Conservation (phyloP, 2,113 vertebrate species). For the Aspiorhynchus laticeps region DNA sequence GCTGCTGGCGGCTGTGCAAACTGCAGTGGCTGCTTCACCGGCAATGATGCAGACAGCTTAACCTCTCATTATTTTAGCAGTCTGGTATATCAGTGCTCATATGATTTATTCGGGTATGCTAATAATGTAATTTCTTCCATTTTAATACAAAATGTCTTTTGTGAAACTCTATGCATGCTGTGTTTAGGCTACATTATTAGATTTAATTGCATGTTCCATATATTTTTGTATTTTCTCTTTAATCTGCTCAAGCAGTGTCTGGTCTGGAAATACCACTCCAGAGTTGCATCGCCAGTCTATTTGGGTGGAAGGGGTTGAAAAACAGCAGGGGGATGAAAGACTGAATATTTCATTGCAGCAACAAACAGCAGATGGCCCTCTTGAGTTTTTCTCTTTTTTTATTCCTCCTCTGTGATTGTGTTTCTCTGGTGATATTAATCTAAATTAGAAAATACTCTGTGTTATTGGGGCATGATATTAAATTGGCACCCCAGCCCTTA, state of each 20-base stretch:
- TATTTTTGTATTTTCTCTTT: not conserved
- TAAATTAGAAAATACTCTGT: constrained; percentile 53
- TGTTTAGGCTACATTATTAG: not conserved
- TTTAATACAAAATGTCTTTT: not conserved
- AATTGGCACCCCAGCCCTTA: constrained; percentile 35
- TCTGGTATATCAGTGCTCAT: not conserved
- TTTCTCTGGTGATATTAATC: constrained; percentile 50
- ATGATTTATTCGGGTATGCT: not conserved
- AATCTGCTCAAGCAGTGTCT: not conserved
- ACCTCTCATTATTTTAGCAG: not conserved
- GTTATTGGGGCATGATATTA: constrained; percentile 46
- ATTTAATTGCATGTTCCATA: not conserved
- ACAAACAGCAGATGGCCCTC: constrained; percentile 99
- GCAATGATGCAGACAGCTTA: not conserved
- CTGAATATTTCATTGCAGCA: constrained; percentile 78
- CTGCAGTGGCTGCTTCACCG: constrained; percentile 65
- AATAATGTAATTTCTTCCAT: not conserved
- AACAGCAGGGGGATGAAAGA: constrained; percentile 17
- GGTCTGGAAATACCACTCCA: not conserved
- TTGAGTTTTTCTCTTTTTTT: constrained; percentile 86
- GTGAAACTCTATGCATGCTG: not conserved
- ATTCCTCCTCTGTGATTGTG: constrained; percentile 63
- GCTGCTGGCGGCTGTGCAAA: constrained; percentile 76
- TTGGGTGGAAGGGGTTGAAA: constrained; percentile 7
- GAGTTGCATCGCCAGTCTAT: not conserved